These are phyloP conservation scores for Brevimyrus niger DNA, from an alignment of 2,113 vertebrate species.

Conservation along the genomic window DNA sequence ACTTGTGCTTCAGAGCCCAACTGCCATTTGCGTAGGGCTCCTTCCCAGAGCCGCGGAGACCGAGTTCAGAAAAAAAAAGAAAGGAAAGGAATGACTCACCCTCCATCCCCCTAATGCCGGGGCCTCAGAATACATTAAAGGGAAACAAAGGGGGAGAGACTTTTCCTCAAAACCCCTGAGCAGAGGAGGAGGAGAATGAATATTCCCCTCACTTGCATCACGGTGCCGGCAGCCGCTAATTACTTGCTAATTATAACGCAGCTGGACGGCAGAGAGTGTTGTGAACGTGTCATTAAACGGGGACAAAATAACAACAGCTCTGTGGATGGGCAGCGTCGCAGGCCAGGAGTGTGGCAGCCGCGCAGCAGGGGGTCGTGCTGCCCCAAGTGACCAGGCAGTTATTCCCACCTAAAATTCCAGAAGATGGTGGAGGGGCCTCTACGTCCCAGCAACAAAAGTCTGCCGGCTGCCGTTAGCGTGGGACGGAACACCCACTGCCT, in stretches of 20 bases:
- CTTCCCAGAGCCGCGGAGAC: not conserved
- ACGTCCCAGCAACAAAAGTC: not conserved
- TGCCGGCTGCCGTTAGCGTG: not conserved
- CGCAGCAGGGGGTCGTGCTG: not conserved
- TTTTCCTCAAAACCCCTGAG: conserved; percentile 1
- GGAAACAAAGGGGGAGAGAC: not conserved
- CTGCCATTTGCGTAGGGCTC: not conserved
- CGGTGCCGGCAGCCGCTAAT: conserved; percentile 61
- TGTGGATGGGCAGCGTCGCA: not conserved
- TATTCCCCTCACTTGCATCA: conserved; percentile 45
- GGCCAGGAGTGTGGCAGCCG: not conserved
- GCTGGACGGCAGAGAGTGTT: conserved; percentile 55
- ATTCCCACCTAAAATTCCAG: not conserved
- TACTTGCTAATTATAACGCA: conserved; percentile 64
- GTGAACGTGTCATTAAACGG: conserved; percentile 55
- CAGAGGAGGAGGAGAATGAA: not conserved
- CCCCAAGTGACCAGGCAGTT: not conserved
- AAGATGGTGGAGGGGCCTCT: not conserved
- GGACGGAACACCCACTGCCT: not conserved
- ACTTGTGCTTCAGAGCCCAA: not conserved
- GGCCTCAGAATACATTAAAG: conserved; percentile 2
- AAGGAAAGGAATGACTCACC: not conserved
- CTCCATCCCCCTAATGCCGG: not conserved
- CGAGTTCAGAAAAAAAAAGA: not conserved
- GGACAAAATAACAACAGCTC: conserved; percentile 4